Evolutionary conservation across 53 echinoderm and acorn worm genomes (phyloP).

Genomic region (Stichopus horrens): DNA sequence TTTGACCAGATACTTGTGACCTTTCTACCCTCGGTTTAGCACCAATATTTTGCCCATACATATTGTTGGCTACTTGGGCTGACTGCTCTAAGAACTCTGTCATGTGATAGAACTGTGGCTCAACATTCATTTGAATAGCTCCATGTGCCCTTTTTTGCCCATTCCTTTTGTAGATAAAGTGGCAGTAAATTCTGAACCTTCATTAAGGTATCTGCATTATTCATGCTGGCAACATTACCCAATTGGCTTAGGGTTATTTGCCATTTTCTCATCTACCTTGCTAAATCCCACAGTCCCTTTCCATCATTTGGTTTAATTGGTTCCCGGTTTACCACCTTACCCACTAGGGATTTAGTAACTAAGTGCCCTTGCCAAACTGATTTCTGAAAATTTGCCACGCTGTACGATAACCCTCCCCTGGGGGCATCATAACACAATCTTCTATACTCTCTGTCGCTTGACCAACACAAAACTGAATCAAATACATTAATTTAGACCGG

Average conservation of each 20-base stretch:
- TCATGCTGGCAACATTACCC: constrained; percentile 45
- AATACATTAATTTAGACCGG: constrained; percentile 37
- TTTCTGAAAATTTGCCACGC: constrained; percentile 45
- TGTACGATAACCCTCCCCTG: constrained; percentile 15
- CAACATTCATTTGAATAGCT: constrained; percentile 1
- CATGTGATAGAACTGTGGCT: no score
- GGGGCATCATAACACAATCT: constrained; percentile 50
- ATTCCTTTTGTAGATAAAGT: constrained; percentile 6
- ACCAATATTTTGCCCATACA: constrained; percentile 47
- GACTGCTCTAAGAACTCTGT: constrained; percentile 46
- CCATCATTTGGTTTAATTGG: constrained; percentile 54
- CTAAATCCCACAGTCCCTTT: constrained; percentile 49
- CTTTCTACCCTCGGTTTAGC: not conserved
- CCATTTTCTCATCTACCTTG: constrained; percentile 52
- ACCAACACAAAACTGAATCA: constrained; percentile 54
- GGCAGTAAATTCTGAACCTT: constrained; percentile 15
- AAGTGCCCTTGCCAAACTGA: constrained; percentile 56
- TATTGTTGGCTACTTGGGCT: constrained; percentile 45
- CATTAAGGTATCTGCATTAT: constrained; percentile 25
- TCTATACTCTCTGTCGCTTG: constrained; percentile 51
- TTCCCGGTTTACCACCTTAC: constrained; percentile 43
- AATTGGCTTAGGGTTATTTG: constrained; percentile 41
- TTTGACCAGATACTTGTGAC: not conserved
- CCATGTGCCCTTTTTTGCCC: constrained; percentile 12
- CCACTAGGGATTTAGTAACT: constrained; percentile 20